Percentiles rank a stretch among this genome's conserved stretches.
Conservation (phyloP, 30 jellyfish, hydroid and myxozoan species). For the Catostylus mosaicus region DNA sequence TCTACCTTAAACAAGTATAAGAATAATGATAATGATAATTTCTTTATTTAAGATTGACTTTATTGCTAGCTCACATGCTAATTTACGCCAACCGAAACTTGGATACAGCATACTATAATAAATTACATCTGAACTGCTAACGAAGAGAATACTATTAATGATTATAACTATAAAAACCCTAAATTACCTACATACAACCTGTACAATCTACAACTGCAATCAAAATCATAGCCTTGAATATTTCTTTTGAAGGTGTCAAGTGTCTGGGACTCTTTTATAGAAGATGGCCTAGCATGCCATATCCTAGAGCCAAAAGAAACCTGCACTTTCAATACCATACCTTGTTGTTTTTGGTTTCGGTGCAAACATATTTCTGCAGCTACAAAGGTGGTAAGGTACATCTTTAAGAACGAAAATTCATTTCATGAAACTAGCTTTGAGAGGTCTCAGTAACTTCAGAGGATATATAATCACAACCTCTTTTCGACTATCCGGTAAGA, state of each 20-base stretch:
- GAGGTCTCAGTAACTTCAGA: too few relatives aligned
- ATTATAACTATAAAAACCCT: constrained; percentile 11
- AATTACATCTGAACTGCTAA: neutral
- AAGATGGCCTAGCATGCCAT: constrained; percentile 19
- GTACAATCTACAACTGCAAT: neutral
- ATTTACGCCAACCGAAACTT: too few relatives aligned
- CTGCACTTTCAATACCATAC: constrained; percentile 22
- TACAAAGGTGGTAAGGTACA: constrained; percentile 27
- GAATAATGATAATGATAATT: too few relatives aligned
- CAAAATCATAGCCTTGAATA: constrained; percentile 13
- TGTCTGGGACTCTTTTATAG: constrained; percentile 28
- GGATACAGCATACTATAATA: too few relatives aligned
- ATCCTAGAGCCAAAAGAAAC: constrained; percentile 22
- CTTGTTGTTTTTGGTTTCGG: constrained; percentile 29
- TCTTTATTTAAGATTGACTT: too few relatives aligned
- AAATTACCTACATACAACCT: constrained; percentile 7
- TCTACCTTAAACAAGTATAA: too few relatives aligned
- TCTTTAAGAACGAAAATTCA: neutral
- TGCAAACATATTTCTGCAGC: constrained; percentile 22
- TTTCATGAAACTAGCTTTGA: too few relatives aligned
- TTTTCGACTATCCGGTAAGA: too few relatives aligned
- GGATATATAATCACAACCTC: too few relatives aligned
- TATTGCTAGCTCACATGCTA: too few relatives aligned
- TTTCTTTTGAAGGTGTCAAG: constrained; percentile 11
- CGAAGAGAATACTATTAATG: neutral